Evolutionary conservation across 1,140 invertebrate species (phyloP).

Genomic region (Sinella curviseta): DNA sequence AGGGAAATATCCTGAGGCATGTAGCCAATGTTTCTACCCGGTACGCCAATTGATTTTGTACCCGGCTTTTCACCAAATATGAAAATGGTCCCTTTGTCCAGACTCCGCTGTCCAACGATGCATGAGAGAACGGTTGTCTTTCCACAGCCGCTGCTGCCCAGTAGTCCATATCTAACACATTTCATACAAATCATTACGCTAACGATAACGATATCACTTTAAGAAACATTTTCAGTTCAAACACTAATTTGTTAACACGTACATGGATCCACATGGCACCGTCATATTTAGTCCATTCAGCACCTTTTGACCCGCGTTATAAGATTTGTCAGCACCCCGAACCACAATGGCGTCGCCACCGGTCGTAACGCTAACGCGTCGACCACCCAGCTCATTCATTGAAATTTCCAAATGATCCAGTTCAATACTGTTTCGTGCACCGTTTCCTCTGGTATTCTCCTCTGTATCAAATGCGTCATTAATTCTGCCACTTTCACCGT

Average conservation of each 20-base stretch:
- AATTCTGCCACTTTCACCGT: too few species aligned
- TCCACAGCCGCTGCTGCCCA: conserved; percentile 54
- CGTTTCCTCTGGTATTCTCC: too few species aligned
- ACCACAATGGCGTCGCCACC: not conserved
- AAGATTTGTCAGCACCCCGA: not conserved
- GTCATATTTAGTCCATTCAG: not conserved
- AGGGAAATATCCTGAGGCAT: conserved; percentile 71
- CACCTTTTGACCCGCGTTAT: not conserved
- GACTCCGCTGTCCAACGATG: conserved; percentile 53
- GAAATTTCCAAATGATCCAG: too few species aligned
- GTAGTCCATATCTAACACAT: conserved; percentile 55
- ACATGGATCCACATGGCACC: not conserved
- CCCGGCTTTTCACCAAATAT: conserved; percentile 55
- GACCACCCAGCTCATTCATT: too few species aligned
- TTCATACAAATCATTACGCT: conserved; percentile 15
- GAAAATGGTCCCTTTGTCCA: conserved; percentile 53
- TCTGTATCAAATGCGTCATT: too few species aligned
- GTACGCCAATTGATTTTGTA: conserved; percentile 52
- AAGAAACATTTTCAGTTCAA: not conserved
- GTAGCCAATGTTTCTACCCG: conserved; percentile 45
- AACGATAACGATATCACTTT: not conserved
- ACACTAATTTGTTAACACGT: not conserved
- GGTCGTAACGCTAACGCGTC: not conserved
- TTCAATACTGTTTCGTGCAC: too few species aligned
- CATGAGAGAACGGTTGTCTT: conserved; percentile 56